Base-by-base conservation (phyloP, 2,888 invertebrate genomes). In the Scotopteryx bipunctaria region DNA sequence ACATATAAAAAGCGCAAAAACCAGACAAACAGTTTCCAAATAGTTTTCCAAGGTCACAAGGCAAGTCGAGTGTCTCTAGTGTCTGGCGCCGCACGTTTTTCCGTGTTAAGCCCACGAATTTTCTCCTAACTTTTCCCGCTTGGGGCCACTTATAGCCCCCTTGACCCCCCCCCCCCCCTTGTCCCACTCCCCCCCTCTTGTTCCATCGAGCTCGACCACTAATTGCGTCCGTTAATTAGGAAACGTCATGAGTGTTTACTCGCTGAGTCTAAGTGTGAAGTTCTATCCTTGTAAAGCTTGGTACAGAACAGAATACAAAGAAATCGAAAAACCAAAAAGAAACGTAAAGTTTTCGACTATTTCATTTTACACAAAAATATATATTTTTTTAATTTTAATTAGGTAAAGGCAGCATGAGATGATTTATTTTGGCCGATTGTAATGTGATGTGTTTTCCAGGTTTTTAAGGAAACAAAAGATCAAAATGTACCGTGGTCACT, bases 141-240 rank as follows among this genome's bases (percentile, higher is more conserved):
- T 76, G 72, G 67, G 66, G 78, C 86, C 87, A 86, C 88, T 86
- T 86, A 86, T 82, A 82, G 79, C 81, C 81, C 69, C 67, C 66
- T 60, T 59, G 57, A 66, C 73, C 73, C 69, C 64, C 59, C 67
- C 66, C 64, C 60, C 61, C 61, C 67, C 59, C 61, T 72, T 27
- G 27, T 27, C 73, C 69, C 64, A 58, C 67, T 66, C 64, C 60
- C 61, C 61, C 67, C 59, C 61, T 72, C 11, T 9, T 27, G 76
- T 80, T 78, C 83, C 84, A 80, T 81, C 83, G 80, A 77, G 81
- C 82, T 74, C 81, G 78, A 81, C 90, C 90, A 78, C 90, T 90
- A 90, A 90, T 90, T 90, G 90, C 89, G 90, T 88, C 85, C 89
- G 89, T 89, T 90, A 90, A 90, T 90, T 90, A 90, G 83, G 87